Evolutionary conservation across 2,113 vertebrate species (phyloP).

Genomic region (Pomatorhinus ruficollis): DNA sequence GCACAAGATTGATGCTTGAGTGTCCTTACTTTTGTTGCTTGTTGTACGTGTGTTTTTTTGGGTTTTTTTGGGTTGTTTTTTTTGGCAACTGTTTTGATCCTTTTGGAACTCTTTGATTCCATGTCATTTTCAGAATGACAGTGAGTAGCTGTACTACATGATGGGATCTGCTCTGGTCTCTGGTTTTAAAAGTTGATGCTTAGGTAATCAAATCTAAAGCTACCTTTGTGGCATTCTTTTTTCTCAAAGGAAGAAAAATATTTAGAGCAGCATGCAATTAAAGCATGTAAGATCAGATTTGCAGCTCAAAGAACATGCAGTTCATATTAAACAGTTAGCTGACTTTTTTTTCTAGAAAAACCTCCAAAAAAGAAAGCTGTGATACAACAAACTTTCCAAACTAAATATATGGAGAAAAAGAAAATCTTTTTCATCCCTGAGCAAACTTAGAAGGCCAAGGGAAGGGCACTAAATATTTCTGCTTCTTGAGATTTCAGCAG

Average conservation of each 20-base stretch:
- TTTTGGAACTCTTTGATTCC: background rate
- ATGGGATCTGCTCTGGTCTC: background rate
- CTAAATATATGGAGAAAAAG: background rate
- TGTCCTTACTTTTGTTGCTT: background rate
- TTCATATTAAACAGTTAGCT: background rate
- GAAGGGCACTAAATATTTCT: constrained; percentile 1
- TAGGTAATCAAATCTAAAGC: background rate
- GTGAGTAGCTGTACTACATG: background rate
- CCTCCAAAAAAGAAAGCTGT: background rate
- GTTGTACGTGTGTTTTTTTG: background rate
- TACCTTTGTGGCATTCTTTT: background rate
- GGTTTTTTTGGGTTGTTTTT: background rate
- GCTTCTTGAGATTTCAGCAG: background rate
- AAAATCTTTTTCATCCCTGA: background rate
- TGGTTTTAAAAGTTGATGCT: background rate
- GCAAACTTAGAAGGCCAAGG: background rate
- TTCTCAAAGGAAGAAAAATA: background rate
- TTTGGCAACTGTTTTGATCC: background rate
- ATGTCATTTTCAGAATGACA: background rate
- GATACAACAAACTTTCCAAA: background rate
- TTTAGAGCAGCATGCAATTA: background rate
- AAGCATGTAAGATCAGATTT: background rate
- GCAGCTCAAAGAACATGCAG: background rate
- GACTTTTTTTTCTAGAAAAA: background rate
- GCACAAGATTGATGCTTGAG: background rate